Evolutionary conservation across 2,888 invertebrate genomes (phyloP).

Genomic region (Nowickia ferox): DNA sequence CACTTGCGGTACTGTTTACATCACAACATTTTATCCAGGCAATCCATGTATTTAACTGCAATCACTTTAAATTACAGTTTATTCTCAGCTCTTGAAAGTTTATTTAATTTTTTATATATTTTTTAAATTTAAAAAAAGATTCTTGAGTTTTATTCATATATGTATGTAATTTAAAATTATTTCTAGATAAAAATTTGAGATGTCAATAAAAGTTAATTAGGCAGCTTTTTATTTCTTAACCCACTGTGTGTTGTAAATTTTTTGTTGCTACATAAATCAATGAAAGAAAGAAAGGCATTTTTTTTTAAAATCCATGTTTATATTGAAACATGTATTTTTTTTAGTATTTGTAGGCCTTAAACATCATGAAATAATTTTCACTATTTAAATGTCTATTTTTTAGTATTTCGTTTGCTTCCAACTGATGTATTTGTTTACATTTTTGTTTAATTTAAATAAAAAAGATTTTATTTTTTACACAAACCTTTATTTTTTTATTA

Average conservation of each 20-base stretch:
- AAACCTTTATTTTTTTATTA: slow-evolving; percentile 19
- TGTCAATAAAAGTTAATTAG: background rate
- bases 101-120: no score
- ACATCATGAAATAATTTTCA: slow-evolving; percentile 45
- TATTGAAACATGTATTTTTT: slow-evolving; percentile 36
- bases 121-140: no score
- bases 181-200: background rate
- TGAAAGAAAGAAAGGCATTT: slow-evolving; percentile 19
- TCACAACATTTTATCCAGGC: no score
- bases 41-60: no score
- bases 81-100: no score
- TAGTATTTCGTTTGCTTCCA: slow-evolving; percentile 56
- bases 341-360: slow-evolving; percentile 60
- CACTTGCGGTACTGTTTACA: no score
- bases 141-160: no score
- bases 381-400: slow-evolving; percentile 40
- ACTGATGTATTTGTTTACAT: slow-evolving; percentile 42
- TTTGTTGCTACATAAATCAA: background rate
- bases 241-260: slow-evolving; percentile 29
- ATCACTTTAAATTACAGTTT: no score
- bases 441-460: slow-evolving; percentile 27
- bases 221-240: background rate
- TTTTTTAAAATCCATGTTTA: slow-evolving; percentile 23
- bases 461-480: slow-evolving; percentile 27
- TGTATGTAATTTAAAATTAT: no score